Percentiles rank a stretch among this genome's conserved stretches.
These are phyloP conservation scores for Rhynchotus rufescens DNA, from an alignment of 2,797 vertebrate genomes.

Conservation along the genomic window DNA sequence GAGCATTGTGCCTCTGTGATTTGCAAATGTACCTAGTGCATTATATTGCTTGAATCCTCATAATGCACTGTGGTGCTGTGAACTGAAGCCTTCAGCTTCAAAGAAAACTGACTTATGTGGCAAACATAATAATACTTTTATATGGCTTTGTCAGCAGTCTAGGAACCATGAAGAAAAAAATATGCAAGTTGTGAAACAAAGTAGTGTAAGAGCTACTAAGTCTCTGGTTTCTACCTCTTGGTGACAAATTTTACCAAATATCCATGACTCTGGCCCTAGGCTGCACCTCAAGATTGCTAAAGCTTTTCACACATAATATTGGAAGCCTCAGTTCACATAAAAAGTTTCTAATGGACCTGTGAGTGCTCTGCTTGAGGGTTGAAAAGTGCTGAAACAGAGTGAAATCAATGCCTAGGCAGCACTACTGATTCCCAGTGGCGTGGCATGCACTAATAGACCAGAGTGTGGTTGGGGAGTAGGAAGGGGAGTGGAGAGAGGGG, in stretches of 20 bases:
- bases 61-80: neutral
- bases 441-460: neutral
- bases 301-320: neutral
- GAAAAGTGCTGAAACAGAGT: constrained; percentile 57
- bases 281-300: neutral
- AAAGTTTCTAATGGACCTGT: constrained; percentile 47
- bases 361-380: constrained; percentile 37
- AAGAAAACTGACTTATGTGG: neutral
- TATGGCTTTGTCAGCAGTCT: neutral
- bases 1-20: neutral
- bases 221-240: neutral
- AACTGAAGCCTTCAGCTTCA: neutral
- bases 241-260: neutral
- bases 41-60: neutral
- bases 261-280: neutral
- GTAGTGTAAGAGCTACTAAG: neutral
- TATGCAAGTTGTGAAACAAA: neutral
- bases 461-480: neutral
- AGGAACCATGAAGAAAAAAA: neutral
- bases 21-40: neutral
- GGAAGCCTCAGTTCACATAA: neutral
- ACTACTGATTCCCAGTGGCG: constrained; percentile 39
- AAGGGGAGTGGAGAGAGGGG: neutral
- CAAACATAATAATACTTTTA: neutral
- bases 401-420: constrained; percentile 58